These are phyloP conservation scores for Epirrhoe tristata DNA, from an alignment of 2,888 invertebrate genomes.

Conservation along the genomic window DNA sequence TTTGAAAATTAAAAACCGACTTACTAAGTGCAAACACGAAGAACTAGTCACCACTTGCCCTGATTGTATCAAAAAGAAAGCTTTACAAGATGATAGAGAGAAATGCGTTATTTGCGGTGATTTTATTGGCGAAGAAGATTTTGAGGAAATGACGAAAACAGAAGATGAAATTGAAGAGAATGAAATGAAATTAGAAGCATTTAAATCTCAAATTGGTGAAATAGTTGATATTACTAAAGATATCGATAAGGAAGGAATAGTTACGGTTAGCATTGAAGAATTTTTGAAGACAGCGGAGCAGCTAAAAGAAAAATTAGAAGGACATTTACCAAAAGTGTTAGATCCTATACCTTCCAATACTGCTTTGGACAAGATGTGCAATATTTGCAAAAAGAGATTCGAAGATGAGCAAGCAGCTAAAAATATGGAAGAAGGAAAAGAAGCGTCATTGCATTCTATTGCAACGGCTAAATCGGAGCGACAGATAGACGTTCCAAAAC, in stretches of 20 bases:
- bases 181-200: constrained; percentile 44
- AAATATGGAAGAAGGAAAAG: not conserved
- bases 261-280: constrained; percentile 44
- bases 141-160: not conserved
- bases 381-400: constrained; percentile 17
- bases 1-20: constrained; percentile 46
- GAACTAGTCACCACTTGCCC: constrained; percentile 11
- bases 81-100: constrained; percentile 16
- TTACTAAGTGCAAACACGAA: constrained; percentile 12
- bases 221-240: constrained; percentile 49
- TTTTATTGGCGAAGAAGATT: not conserved
- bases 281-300: constrained; percentile 50
- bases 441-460: not conserved
- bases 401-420: constrained; percentile 9
- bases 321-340: not conserved
- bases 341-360: constrained; percentile 8
- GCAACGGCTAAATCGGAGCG: constrained; percentile 35
- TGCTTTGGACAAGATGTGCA: constrained; percentile 10
- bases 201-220: constrained; percentile 47
- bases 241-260: constrained; percentile 43
- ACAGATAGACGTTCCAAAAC: not conserved
- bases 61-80: constrained; percentile 17
- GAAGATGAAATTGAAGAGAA: constrained; percentile 20
- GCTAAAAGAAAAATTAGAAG: constrained; percentile 43
- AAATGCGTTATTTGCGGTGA: constrained; percentile 39